Percentiles rank a stretch among this genome's conserved stretches.
These are phyloP conservation scores for Tangara arthus DNA, from an alignment of 2,797 vertebrate species.

Conservation along the genomic window DNA sequence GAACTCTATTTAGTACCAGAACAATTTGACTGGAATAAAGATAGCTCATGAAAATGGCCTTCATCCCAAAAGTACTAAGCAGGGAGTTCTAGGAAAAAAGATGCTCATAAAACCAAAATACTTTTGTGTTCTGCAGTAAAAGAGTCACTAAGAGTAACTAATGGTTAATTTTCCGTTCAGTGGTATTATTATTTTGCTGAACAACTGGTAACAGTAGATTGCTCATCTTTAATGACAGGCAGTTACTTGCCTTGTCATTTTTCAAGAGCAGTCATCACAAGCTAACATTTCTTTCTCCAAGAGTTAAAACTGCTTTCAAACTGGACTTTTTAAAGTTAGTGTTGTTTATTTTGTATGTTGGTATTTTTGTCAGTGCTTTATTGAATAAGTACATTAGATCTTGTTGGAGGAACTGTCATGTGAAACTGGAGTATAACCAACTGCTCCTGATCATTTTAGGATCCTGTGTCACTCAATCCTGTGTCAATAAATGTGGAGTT, in stretches of 20 bases:
- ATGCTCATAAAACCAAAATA: neutral
- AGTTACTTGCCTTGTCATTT: neutral
- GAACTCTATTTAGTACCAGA: neutral
- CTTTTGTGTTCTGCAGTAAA: neutral
- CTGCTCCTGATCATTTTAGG: neutral
- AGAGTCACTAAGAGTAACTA: neutral
- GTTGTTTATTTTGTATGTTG: neutral
- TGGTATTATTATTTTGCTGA: neutral
- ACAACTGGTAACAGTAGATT: neutral
- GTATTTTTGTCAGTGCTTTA: neutral
- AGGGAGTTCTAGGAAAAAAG: neutral
- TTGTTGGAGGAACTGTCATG: neutral
- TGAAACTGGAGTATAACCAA: neutral
- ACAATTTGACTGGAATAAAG: neutral
- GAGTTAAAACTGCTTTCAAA: neutral
- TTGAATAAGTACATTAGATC: neutral
- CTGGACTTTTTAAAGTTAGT: neutral
- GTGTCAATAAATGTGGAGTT: neutral
- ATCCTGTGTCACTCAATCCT: neutral
- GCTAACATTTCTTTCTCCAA: neutral
- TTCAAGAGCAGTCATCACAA: neutral
- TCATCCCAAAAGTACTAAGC: neutral
- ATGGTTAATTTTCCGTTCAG: neutral
- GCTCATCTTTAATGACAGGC: neutral
- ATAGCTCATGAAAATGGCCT: neutral